Base-by-base conservation (phyloP, 2,888 invertebrate genomes). In the Ectemnius lituratus region DNA sequence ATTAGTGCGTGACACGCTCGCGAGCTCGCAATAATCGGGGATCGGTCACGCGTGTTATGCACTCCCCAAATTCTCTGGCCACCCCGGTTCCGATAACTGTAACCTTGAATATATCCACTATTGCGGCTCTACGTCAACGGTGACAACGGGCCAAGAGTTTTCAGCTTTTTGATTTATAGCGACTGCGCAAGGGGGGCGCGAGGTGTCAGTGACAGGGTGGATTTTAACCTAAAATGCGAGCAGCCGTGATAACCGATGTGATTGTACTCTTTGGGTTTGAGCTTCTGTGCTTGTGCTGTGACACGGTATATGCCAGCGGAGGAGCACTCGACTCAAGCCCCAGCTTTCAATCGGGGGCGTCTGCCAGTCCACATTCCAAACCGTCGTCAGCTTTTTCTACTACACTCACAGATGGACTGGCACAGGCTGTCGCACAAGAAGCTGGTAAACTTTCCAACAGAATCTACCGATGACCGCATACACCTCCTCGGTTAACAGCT, bases 351-450 rank as follows among this genome's bases (percentile, higher is more conserved):
- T 66, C 84, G 59, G 73, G 83, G 67, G 72, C 82, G 14, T 72
- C 82, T 67, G 76, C 81, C 68, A 70, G 78, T 76, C 73, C 87
- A 80, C 80, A 86, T 73, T 80, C 85, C 70, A 89, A 86, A 76
- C 78, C 86, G 58, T 37, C 37, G 37, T 70, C 87, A 62, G 83
- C 89, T 14, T 89, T 89, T 75, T 84, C 90, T 23, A 81, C 88
- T 16, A 89, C 87, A 60, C 88, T 93, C 72, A 92, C 92, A 83
- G 93, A 94, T 88, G 92, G 93, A 78, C 91, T 93, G 90, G 92
- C 93, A 58, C 92, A 93, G 87, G 93, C 93, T 28, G 92, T 93
- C 73, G 92, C 92, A 81, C 92, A 93, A 83, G 94, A 94, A 87
- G 91, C 92, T 80, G 92, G 93, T 93, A 89, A 90, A 85, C 69